A percentile compares a stretch with the other conserved stretches of the same genome.
Conservation (phyloP, 2,797 vertebrate species). For the Euphonia xanthogaster region DNA sequence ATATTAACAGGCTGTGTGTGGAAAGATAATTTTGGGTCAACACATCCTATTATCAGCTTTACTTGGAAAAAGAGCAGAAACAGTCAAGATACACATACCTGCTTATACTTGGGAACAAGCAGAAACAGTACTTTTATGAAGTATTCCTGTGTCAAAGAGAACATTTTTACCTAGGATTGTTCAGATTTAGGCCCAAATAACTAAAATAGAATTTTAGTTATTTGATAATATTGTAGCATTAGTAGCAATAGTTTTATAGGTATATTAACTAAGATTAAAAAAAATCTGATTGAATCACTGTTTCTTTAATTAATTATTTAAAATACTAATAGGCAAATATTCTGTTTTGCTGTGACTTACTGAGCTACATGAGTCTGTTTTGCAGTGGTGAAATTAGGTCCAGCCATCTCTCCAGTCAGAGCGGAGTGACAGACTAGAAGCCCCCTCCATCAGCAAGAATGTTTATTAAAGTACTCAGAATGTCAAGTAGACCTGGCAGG, state of each 20-base stretch:
- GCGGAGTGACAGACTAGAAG: background rate
- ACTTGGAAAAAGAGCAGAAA: background rate
- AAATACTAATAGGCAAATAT: background rate
- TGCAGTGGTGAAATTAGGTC: background rate
- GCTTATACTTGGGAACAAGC: background rate
- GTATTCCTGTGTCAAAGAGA: background rate
- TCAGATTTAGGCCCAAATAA: background rate
- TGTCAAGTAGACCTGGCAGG: background rate
- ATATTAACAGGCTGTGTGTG: background rate
- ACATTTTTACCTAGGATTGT: background rate
- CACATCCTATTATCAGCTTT: background rate
- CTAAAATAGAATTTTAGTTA: background rate
- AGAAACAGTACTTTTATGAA: background rate
- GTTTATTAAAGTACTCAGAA: background rate
- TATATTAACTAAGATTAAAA: background rate
- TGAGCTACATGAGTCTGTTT: background rate
- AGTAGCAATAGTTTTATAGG: background rate
- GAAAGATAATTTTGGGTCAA: background rate
- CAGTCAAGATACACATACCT: background rate
- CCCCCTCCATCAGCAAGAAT: background rate
- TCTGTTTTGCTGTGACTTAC: background rate
- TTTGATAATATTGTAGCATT: background rate
- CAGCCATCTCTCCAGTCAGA: background rate
- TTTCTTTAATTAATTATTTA: background rate
- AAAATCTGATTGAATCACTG: background rate